Percentiles rank a stretch among this genome's conserved stretches.
phyloP scores from a whole-genome alignment of 2,113 vertebrate genomes.

The Cyphomyrus plagiostoma region DNA sequence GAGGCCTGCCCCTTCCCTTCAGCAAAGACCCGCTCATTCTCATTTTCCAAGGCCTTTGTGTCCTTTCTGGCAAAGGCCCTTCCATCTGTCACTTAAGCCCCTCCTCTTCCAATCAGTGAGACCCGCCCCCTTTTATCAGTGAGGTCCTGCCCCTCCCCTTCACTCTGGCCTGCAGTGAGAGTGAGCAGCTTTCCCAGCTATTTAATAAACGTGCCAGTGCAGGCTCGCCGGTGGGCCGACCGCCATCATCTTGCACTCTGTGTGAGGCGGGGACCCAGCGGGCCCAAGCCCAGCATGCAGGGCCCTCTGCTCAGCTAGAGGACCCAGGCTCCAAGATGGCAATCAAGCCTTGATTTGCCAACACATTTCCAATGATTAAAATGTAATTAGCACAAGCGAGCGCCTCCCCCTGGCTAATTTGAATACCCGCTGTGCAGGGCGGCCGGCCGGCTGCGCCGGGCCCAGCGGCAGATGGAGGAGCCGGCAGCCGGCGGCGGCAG shows the following conservation, averaged over 20 bases:
- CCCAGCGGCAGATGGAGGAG: conserved; percentile 99
- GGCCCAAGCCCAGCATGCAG: conserved; percentile 55
- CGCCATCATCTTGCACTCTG: conserved; percentile 78
- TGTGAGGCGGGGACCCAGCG: conserved; percentile 65
- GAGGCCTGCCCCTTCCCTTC: conserved; percentile 56
- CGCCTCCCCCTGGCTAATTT: conserved; percentile 99
- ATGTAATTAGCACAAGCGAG: conserved; percentile 99
- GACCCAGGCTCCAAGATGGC: conserved; percentile 90
- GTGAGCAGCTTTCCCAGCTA: conserved; percentile 75
- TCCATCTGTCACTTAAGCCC: background rate
- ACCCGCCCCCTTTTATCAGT: background rate
- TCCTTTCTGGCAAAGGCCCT: background rate
- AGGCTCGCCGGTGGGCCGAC: conserved; percentile 77
- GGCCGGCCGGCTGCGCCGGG: conserved; percentile 87
- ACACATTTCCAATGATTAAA: conserved; percentile 99
- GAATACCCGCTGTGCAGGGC: conserved; percentile 98
- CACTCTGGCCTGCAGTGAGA: conserved; percentile 53
- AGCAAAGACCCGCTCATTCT: background rate
- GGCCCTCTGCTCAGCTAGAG: conserved; percentile 82
- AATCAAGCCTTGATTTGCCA: conserved; percentile 99
- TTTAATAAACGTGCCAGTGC: conserved; percentile 83
- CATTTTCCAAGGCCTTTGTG: background rate
- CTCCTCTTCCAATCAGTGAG: background rate
- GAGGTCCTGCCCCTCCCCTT: background rate
- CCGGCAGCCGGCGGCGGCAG: conserved; percentile 78